A percentile compares a stretch with the other conserved stretches of the same genome.
phyloP scores from a whole-genome alignment of 53 echinoderm and acorn worm species.

The Pentamera pediparva region DNA sequence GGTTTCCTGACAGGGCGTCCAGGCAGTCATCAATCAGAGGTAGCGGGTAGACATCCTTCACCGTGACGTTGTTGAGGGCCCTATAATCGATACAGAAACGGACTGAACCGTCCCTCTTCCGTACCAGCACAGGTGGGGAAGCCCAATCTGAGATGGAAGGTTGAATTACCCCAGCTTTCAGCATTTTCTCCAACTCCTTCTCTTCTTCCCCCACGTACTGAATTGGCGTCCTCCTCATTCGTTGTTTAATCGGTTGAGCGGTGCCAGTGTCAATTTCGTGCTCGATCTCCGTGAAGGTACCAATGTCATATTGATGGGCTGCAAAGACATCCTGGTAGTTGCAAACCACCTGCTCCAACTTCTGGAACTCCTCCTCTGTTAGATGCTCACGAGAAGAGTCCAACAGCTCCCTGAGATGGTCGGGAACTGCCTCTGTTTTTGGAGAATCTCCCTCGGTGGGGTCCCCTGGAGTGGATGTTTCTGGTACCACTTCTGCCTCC shows the following conservation, averaged over 20 bases:
- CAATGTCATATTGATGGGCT: background rate
- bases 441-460: background rate
- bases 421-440: background rate
- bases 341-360: background rate
- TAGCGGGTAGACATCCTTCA: too few species aligned
- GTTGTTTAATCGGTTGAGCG: too few species aligned
- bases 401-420: background rate
- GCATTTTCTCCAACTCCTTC: background rate
- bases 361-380: background rate
- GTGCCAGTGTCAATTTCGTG: constrained; percentile 21
- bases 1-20: constrained; percentile 29
- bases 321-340: constrained; percentile 28
- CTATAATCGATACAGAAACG: constrained; percentile 47
- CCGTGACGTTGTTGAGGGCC: too few species aligned
- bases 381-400: background rate
- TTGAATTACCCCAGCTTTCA: too few species aligned
- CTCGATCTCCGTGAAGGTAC: constrained; percentile 10
- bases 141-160: constrained; percentile 26
- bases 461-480: too few species aligned
- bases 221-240: constrained; percentile 28
- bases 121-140: too few species aligned
- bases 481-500: too few species aligned
- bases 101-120: constrained; percentile 39
- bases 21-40: constrained; percentile 48
- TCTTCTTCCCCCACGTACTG: constrained; percentile 9